Conservation (phyloP, 2,113 vertebrate species). For the Bubo blakistoni region DNA sequence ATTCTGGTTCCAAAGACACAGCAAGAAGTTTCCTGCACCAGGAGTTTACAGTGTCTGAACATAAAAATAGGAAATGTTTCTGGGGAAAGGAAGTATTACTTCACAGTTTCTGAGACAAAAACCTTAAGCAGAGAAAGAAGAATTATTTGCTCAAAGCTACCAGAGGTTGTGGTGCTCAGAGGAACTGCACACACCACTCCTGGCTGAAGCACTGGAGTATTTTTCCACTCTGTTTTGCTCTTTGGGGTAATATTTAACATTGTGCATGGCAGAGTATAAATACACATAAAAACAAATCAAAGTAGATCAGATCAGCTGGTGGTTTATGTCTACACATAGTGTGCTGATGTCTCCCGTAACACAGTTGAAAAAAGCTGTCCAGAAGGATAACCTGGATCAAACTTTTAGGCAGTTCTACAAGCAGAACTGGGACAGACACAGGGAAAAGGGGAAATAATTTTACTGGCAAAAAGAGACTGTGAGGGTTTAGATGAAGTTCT, state of each 20-base stretch:
- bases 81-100: neutral
- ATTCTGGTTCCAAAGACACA: neutral
- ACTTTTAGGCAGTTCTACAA: neutral
- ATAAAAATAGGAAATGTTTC: neutral
- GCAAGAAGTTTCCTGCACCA: neutral
- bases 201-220: rapidly evolving
- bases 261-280: neutral
- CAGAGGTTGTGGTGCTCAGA: neutral
- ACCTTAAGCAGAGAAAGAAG: neutral
- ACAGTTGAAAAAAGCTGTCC: neutral
- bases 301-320: neutral
- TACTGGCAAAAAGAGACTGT: neutral
- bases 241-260: neutral
- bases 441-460: neutral
- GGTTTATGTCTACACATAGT: neutral
- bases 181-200: neutral
- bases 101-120: neutral
- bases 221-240: neutral
- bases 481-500: neutral
- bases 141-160: neutral
- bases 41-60: neutral
- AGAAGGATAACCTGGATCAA: neutral
- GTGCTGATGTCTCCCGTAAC: neutral
- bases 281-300: neutral
- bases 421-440: neutral